These are phyloP conservation scores for Sinocyclocheilus rhinocerous DNA, from an alignment of 2,113 vertebrate species.

Conservation along the genomic window DNA sequence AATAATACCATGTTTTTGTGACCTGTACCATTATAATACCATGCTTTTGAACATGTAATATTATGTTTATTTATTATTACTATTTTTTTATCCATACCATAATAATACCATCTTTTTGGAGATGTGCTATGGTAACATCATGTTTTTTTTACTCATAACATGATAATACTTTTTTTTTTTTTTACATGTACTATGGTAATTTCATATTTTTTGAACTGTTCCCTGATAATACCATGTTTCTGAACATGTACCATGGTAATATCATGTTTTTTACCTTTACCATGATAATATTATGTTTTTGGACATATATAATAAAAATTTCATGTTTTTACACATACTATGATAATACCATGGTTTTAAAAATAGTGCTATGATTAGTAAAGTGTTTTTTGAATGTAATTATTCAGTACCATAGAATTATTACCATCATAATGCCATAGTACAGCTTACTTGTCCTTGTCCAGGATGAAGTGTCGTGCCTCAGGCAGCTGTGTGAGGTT, in stretches of 20 bases:
- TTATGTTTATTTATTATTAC: too few relatives aligned
- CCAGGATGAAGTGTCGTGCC: slow-evolving; percentile 76
- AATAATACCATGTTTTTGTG: too few relatives aligned
- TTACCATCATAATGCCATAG: not conserved
- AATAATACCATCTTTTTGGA: too few relatives aligned
- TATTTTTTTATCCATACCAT: too few relatives aligned
- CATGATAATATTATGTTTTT: not conserved
- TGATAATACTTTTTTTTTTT: too few relatives aligned
- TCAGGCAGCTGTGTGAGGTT: slow-evolving; percentile 84
- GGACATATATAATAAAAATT: not conserved
- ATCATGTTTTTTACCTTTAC: not conserved
- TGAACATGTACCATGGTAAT: not conserved
- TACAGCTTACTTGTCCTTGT: slow-evolving; percentile 75
- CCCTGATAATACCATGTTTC: not conserved
- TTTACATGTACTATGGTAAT: too few relatives aligned
- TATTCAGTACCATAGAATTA: not conserved
- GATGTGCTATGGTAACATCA: too few relatives aligned
- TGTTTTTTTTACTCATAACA: too few relatives aligned
- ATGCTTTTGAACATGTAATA: too few relatives aligned
- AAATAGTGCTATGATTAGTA: not conserved
- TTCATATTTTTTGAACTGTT: not conserved
- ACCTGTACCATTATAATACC: too few relatives aligned
- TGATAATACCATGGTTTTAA: not conserved
- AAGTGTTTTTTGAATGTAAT: not conserved
- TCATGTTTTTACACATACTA: not conserved